Base-by-base conservation (phyloP, 2,113 vertebrate species). In the Panthera leo region DNA sequence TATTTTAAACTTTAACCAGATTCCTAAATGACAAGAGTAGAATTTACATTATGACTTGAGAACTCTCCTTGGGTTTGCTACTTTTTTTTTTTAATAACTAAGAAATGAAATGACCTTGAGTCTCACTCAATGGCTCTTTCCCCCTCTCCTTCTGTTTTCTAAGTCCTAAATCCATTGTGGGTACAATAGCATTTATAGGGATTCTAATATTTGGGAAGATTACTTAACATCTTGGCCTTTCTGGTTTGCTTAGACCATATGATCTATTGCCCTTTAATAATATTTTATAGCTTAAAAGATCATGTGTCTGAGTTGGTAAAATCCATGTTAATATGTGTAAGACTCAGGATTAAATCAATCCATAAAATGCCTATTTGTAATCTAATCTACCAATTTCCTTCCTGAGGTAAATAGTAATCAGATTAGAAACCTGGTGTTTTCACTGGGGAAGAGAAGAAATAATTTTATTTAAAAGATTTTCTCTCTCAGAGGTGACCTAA, bases 321-420 rank as follows among this genome's bases (percentile, higher is more conserved):
- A 88, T 65, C 94, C 34, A 98, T 84, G 95, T 85, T 98, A 98
- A 98, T 97, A 21, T 45, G 88, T 97, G 90, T 97, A 93, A 93
- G 31, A 93, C 18, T 82, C 67, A 36, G 61, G 97, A 97, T 98
- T 94, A 85, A 85, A 84, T 94, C 84, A 89, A 98, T 98, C 98
- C 98, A 39, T 94, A 98, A 98, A 98, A 98, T 97, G 84, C 92
- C 96, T 96, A 53, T 88, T 96, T 96, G 91, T 98, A 98, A 98
- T 97, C 79, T 21, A 97, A 84, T 98, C 89, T 97, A 97, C 97
- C 98, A 98, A 97, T 98, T 98, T 98, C 89, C 61, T 98, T 97
- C 80, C 96, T 97, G 97, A 98, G 98, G 94, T 95, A 98, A 98
- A 98, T 83, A 97, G 90, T 97, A 98, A 98, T 98, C 97, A 98